These are phyloP conservation scores for Amazonetta brasiliensis DNA, from an alignment of 2,797 vertebrate genomes.

Conservation along the genomic window DNA sequence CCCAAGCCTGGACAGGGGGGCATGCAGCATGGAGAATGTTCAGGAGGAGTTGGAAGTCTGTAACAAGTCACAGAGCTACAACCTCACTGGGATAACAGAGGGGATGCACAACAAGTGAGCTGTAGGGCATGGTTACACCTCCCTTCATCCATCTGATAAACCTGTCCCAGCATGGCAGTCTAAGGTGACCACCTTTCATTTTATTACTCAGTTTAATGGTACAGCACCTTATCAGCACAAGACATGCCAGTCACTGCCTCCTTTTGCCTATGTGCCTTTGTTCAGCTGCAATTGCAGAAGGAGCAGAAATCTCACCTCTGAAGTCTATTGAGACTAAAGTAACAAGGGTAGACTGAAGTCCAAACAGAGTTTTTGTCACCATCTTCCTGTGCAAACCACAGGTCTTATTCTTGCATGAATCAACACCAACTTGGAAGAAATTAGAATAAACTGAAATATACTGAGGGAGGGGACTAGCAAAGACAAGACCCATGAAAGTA, in stretches of 20 bases:
- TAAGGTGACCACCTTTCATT: neutral
- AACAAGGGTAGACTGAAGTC: neutral
- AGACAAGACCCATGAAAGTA: neutral
- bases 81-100: accelerated
- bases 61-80: neutral
- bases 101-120: neutral
- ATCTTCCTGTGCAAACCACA: neutral
- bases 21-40: accelerated
- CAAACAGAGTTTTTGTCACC: neutral
- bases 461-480: neutral
- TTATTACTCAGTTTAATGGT: neutral
- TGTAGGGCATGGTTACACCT: neutral
- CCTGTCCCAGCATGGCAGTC: neutral
- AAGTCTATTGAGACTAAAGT: neutral
- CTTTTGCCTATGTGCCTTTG: neutral
- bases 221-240: neutral
- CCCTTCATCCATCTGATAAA: neutral
- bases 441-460: neutral
- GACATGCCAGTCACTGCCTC: no score
- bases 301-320: neutral
- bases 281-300: neutral
- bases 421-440: neutral
- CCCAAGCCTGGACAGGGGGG: accelerated
- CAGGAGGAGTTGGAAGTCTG: neutral
- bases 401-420: neutral